phyloP scores from a whole-genome alignment of 2,797 vertebrate genomes.

The Aplochiton taeniatus region DNA sequence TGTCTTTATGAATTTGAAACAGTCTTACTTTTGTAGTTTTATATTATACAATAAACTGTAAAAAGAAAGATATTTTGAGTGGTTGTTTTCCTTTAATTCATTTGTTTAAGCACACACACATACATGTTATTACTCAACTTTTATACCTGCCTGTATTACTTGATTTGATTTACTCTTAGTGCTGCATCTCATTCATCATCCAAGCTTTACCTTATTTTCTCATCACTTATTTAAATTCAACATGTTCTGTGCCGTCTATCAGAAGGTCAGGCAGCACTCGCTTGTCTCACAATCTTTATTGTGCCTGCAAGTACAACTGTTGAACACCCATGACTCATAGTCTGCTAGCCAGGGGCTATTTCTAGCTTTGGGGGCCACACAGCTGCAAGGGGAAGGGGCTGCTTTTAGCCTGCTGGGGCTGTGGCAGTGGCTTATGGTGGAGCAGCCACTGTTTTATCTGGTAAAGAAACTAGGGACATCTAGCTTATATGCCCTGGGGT shows the following conservation, averaged over 20 bases:
- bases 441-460: not conserved
- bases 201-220: too few species aligned
- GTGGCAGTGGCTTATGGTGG: not conserved
- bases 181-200: too few species aligned
- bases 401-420: not conserved
- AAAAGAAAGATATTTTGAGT: not conserved
- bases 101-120: not conserved
- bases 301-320: not conserved
- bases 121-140: too few species aligned
- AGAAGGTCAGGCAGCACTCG: not conserved
- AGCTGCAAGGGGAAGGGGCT: not conserved
- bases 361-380: not conserved
- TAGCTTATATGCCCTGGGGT: too few species aligned
- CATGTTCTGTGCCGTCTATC: not conserved
- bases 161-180: too few species aligned
- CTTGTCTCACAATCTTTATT: not conserved
- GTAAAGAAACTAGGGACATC: too few species aligned
- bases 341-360: not conserved
- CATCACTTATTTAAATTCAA: too few species aligned
- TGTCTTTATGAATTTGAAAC: constrained; percentile 58
- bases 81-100: not conserved
- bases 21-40: constrained; percentile 15
- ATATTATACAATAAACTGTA: constrained; percentile 13
- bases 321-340: not conserved
- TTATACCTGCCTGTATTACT: too few species aligned